Evolutionary conservation across 2,797 vertebrate species (phyloP).

Genomic region (Spinus pinus): DNA sequence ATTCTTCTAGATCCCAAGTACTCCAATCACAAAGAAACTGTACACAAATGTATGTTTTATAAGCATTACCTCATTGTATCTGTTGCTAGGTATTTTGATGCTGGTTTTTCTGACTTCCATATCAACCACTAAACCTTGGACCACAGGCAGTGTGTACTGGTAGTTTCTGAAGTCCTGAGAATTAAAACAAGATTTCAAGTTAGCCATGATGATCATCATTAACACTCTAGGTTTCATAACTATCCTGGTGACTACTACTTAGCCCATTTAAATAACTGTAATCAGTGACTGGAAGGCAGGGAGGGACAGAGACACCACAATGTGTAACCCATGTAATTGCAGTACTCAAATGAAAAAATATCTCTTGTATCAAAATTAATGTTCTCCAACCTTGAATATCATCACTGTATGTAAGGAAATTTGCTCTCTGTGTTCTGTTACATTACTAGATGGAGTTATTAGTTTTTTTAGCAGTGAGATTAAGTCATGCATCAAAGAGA

Average conservation of each 20-base stretch:
- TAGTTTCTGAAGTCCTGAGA: constrained; percentile 97
- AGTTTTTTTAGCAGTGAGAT: not conserved
- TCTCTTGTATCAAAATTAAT: not conserved
- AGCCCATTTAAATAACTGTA: not conserved
- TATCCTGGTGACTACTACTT: not conserved
- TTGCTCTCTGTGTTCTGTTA: not conserved
- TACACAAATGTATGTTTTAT: not conserved
- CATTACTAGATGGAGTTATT: not conserved
- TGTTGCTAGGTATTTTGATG: constrained; percentile 97
- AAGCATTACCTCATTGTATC: constrained; percentile 91
- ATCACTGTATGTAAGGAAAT: not conserved
- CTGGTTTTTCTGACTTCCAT: constrained; percentile 98
- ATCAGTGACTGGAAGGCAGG: not conserved
- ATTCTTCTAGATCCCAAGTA: not conserved
- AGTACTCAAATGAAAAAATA: not conserved
- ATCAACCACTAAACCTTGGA: constrained; percentile 94
- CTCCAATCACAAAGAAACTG: not conserved
- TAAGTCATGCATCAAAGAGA: not conserved
- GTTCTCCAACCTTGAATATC: not conserved
- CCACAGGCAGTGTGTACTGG: constrained; percentile 94
- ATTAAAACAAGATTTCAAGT: constrained; percentile 46
- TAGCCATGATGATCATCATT: not conserved
- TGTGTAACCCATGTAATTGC: not conserved
- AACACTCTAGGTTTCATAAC: not conserved
- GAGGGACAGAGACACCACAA: not conserved